These are phyloP conservation scores for Apamea crenata DNA, from an alignment of 2,888 invertebrate species.

Conservation along the genomic window DNA sequence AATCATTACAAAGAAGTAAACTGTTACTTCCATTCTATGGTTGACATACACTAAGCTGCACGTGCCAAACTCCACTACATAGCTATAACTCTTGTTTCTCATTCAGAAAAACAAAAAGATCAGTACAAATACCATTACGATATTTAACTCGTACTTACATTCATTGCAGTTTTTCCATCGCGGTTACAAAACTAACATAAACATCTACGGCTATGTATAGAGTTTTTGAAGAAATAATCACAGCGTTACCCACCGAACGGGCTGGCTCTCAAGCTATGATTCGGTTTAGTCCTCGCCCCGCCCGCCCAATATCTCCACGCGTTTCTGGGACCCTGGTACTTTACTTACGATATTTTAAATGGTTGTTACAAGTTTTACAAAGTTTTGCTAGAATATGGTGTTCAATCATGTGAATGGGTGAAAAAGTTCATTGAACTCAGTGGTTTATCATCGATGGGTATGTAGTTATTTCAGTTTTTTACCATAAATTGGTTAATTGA, in stretches of 20 bases:
- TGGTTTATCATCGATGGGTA: conserved; percentile 53
- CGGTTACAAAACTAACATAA: neutral
- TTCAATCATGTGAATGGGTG: conserved; percentile 22
- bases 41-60: neutral
- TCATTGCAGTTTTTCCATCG: conserved; percentile 26
- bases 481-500: neutral
- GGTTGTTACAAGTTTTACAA: conserved; percentile 16
- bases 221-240: conserved; percentile 30
- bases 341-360: conserved; percentile 28
- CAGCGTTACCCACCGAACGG: neutral
- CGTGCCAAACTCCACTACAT: neutral
- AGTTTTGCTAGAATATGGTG: conserved; percentile 18
- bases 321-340: conserved; percentile 73
- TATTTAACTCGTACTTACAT: neutral
- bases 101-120: conserved; percentile 15
- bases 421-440: conserved; percentile 31
- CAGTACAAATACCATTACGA: neutral
- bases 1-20: neutral
- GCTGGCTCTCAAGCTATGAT: conserved; percentile 39
- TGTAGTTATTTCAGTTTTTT: conserved; percentile 2
- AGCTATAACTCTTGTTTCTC: neutral
- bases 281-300: conserved; percentile 71
- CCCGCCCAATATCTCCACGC: conserved; percentile 75
- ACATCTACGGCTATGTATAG: conserved; percentile 1
- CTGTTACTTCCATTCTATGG: neutral